These are phyloP conservation scores for Oreortyx pictus DNA, from an alignment of 2,797 vertebrate species.

Conservation along the genomic window DNA sequence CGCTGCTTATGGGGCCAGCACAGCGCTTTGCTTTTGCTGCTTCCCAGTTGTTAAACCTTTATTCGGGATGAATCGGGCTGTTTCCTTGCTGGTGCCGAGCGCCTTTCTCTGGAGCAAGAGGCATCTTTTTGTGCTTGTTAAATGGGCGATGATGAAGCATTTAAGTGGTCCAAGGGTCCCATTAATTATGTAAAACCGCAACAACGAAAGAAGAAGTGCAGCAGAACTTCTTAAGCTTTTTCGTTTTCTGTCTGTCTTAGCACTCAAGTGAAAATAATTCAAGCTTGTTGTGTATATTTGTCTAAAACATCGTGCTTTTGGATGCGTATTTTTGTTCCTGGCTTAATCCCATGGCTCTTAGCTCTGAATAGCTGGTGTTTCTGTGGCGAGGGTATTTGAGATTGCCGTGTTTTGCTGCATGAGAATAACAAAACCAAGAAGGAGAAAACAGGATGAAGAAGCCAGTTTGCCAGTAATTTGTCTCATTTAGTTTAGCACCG, in stretches of 20 bases:
- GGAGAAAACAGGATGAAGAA: background rate
- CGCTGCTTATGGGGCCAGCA: background rate
- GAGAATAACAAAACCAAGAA: background rate
- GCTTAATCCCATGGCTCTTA: background rate
- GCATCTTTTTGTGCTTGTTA: slow-evolving; percentile 30
- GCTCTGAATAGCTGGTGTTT: background rate
- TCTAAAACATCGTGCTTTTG: background rate
- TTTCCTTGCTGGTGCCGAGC: background rate
- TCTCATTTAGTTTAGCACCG: background rate
- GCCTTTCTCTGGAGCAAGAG: background rate
- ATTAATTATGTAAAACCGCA: background rate
- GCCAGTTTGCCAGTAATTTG: background rate
- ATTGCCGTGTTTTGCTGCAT: background rate
- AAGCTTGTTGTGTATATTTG: background rate
- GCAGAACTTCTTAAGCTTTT: background rate
- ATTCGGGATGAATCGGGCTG: background rate
- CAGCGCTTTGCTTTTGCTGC: background rate
- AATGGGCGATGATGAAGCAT: background rate
- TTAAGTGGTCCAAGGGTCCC: background rate
- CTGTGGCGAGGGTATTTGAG: background rate
- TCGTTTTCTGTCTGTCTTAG: background rate
- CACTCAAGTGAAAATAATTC: background rate
- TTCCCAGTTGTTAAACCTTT: background rate
- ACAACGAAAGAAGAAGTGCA: background rate
- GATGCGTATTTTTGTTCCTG: background rate